Base-by-base conservation (phyloP, 1,140 invertebrate genomes). In the Reticulitermes speratus region DNA sequence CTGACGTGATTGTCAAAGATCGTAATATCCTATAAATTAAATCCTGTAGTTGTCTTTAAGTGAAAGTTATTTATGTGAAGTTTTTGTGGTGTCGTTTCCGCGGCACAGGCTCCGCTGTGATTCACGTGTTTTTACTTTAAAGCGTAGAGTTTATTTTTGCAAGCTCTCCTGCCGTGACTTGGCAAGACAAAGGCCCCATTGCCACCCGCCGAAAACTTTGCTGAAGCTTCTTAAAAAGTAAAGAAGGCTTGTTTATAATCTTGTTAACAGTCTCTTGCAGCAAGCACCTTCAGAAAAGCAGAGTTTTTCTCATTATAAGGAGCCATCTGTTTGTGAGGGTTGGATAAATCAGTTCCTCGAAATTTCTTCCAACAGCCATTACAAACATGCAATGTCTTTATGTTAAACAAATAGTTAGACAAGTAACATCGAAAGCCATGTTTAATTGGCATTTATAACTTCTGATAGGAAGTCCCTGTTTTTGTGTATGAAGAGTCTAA, bases 111-210 rank as follows among this genome's bases (percentile, higher is more conserved):
- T 75, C 8, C 65, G 65, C 65, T 75, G 8, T 30, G 65, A 75
- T 30, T 30, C n/a, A 9, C 65, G 65, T 75, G 65, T 2, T 75
- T 75, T 75, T 30, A 30, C 65, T 75, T 30, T 75, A 25, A 75
- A 75, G 65, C n/a, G 65, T 75, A 30, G 65, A 75, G 65, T 75
- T 75, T 75, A 75, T 75, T 75, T 75, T 75, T 75, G 65, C 65
- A 75, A 75, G 65, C 30, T 75, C 65, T 75, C 65, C 65, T 30
- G 7, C 65, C 30, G 65, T n/a, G 65, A 30, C 25, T 75, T 9
- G 59, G 65, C 65, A 30, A 75, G 65, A 75, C 65, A 75, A 75
- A 75, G 65, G n/a, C 19, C 19, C 19, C 52, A 21, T 38, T 55
- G 52, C 52, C 52, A 55, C 52, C 52, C 52, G 65, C 65, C 25